Evolutionary conservation across 2,888 invertebrate species (phyloP).

Genomic region (Sinohyriopsis cumingii): DNA sequence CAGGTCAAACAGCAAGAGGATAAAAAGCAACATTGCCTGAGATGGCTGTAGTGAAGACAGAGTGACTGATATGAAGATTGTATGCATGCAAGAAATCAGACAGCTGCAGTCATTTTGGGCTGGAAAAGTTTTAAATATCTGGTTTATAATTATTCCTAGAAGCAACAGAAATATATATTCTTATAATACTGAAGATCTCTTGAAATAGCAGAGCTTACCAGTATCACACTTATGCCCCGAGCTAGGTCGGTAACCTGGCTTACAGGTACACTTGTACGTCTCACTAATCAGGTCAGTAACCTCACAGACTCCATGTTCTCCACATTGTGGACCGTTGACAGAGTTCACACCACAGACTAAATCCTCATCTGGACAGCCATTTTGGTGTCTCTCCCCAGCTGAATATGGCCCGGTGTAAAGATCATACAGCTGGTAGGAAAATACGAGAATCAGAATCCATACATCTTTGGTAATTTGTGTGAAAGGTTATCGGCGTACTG

Average conservation of each 20-base stretch:
- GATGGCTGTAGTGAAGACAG: no score
- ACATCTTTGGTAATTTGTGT: no score
- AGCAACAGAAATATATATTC: neutral
- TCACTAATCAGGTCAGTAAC: constrained; percentile 77
- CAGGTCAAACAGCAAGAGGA: no score
- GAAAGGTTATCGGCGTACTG: no score
- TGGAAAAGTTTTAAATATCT: neutral
- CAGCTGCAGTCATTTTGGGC: no score
- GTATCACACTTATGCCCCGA: constrained; percentile 67
- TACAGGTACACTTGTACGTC: constrained; percentile 88
- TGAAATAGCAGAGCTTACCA: constrained; percentile 37
- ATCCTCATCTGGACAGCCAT: constrained; percentile 93
- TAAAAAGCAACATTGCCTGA: no score
- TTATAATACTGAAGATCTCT: neutral
- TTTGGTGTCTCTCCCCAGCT: constrained; percentile 55
- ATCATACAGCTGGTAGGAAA: constrained; percentile 84
- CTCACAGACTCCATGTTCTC: constrained; percentile 44
- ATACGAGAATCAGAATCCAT: neutral
- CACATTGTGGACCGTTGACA: constrained; percentile 55
- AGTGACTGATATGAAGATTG: no score
- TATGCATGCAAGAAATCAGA: no score
- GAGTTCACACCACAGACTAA: constrained; percentile 79
- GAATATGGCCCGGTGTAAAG: constrained; percentile 82
- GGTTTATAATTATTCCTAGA: neutral
- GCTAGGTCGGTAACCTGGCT: constrained; percentile 83